Base-by-base conservation (phyloP, 2,888 invertebrate species). In the Linnaemya tessellans region DNA sequence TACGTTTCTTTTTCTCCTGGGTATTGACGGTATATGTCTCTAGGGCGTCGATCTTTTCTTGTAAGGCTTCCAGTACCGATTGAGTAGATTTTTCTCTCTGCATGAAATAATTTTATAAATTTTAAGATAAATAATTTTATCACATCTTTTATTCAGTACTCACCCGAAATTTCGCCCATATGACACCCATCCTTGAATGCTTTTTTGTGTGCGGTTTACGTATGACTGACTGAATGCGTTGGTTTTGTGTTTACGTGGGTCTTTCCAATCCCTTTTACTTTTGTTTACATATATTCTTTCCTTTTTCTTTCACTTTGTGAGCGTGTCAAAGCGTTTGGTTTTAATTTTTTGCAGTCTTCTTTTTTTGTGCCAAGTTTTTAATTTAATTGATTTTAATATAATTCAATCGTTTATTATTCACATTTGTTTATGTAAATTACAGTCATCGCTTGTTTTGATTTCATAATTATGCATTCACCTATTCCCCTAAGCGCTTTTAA, bases 21-120 rank as follows among this genome's bases (percentile, higher is more conserved):
- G 97, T 97, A 90, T 94, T 95, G 71, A 95, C 94, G 20, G 96
- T 95, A 93, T 96, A 97, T 90, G 95, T 94, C 90, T 98, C 97
- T 79, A 98, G 96, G 46, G 94, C 94, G 89, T 95, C 95, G 71
- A 98, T 97, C 91, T 97, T 95, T 93, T 94, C 93, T 92, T 97
- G 97, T 84, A 97, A 93, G 84, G 94, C 94, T 89, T 97, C 97
- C 84, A 97, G 93, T 60, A 92, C 89, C 84, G 93, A 93, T 82
- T 92, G 91, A 5, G 94, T 93, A 54, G 94, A 93, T 88, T 94
- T 94, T 89, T 93, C 93, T 90, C 93, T 93, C 93, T 94, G 89
- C 74, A 70, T 91, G 89, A 89, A 38, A 22, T 38, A 49, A 87
- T 41, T 41, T 11, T 41, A 86, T 64, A 65, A 84, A 80, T 49